Evolutionary conservation across 1,140 invertebrate genomes (phyloP).

Genomic region (Philopotamus ludificatus): DNA sequence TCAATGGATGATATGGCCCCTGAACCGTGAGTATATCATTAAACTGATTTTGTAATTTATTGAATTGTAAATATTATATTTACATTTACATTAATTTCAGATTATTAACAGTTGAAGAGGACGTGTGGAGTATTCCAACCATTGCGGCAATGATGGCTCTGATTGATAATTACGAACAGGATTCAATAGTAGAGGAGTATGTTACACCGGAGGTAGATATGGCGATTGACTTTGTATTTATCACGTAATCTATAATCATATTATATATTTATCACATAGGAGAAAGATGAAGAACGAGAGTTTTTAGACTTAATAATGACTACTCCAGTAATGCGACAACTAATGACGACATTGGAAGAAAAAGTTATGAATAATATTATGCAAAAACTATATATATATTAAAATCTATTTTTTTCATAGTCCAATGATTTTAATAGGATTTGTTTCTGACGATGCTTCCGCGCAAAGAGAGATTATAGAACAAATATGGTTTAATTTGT

Average conservation of each 20-base stretch:
- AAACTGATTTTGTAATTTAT: too few species aligned
- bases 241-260: too few species aligned
- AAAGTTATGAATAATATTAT: not conserved
- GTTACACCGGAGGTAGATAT: not conserved
- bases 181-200: too few species aligned
- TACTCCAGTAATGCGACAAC: not conserved
- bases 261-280: not conserved
- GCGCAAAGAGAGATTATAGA: not conserved
- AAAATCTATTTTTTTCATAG: too few species aligned
- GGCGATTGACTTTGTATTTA: not conserved
- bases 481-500: conserved; percentile 60
- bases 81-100: not conserved
- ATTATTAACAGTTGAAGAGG: not conserved
- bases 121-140: not conserved
- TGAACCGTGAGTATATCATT: not conserved
- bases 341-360: not conserved
- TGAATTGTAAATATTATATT: not conserved
- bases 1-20: not conserved
- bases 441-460: too few species aligned
- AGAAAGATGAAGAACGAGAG: not conserved
- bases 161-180: not conserved
- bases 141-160: not conserved
- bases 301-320: not conserved
- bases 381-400: too few species aligned
- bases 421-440: not conserved